These are phyloP conservation scores for Aplodontia rufa DNA, from an alignment of 2,113 vertebrate genomes.

Conservation along the genomic window DNA sequence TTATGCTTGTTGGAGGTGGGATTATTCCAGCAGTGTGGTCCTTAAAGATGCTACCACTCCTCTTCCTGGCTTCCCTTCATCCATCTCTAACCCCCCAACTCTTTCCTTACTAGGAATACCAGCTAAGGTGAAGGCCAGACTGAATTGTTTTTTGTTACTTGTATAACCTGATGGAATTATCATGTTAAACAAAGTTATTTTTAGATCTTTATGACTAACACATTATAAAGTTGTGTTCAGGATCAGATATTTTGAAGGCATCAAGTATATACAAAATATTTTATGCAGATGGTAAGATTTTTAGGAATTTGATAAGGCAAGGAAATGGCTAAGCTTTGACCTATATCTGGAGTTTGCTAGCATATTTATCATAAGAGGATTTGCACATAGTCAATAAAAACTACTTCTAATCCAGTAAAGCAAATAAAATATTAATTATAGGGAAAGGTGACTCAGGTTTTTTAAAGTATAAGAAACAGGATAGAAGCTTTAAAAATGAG, in stretches of 20 bases:
- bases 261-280: not conserved
- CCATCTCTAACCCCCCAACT: not conserved
- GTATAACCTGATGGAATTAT: not conserved
- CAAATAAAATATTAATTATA: no score
- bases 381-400: constrained; percentile 17
- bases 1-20: not conserved
- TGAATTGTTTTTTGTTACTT: constrained; percentile 12
- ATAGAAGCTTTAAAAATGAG: not conserved
- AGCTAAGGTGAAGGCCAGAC: not conserved
- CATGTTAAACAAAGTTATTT: not conserved
- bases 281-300: not conserved
- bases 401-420: not conserved
- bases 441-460: not conserved
- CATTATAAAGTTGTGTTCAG: not conserved
- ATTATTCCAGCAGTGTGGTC: constrained; percentile 28
- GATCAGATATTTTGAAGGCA: not conserved
- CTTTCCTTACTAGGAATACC: not conserved
- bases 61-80: constrained; percentile 36
- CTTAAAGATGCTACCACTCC: not conserved
- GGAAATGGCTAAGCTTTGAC: not conserved
- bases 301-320: not conserved
- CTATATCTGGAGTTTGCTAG: not conserved
- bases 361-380: not conserved
- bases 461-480: not conserved
- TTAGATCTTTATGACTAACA: constrained; percentile 12